Conservation (phyloP, 2,797 vertebrate genomes). For the Coilia nasus region DNA sequence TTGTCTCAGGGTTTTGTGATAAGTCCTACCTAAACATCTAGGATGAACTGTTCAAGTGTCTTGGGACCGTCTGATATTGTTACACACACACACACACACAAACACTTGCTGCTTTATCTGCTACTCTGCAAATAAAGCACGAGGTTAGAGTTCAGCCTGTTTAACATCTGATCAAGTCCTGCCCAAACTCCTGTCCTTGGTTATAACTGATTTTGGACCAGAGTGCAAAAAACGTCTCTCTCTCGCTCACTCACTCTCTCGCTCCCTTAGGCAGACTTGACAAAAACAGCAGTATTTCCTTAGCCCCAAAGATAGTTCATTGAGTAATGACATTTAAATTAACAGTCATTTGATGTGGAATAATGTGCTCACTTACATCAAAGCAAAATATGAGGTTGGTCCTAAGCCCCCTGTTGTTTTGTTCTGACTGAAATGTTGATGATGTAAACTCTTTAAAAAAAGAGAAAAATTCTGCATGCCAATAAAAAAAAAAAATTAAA, state of each 20-base stretch:
- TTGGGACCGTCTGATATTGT: background rate
- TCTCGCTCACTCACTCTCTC: background rate
- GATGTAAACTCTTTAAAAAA: background rate
- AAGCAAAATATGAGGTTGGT: background rate
- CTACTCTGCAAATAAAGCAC: background rate
- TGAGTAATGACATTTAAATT: background rate
- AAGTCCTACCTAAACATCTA: background rate
- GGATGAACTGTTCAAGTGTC: background rate
- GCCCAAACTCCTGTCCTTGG: background rate
- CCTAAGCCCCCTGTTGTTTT: background rate
- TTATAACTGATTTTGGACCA: background rate
- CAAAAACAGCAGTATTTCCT: background rate
- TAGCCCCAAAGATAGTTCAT: background rate
- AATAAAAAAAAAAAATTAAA: too few species aligned
- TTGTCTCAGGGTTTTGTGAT: background rate
- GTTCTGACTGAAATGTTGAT: background rate
- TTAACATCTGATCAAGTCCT: background rate
- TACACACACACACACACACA: conserved; percentile 2
- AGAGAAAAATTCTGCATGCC: too few species aligned
- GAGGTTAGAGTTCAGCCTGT: background rate
- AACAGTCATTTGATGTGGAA: background rate
- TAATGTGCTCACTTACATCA: background rate
- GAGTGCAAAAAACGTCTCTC: too few species aligned
- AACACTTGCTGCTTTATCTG: background rate
- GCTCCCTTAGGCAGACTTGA: background rate